Evolutionary conservation across 2,113 vertebrate genomes (phyloP).

Genomic region (Oplegnathus fasciatus): DNA sequence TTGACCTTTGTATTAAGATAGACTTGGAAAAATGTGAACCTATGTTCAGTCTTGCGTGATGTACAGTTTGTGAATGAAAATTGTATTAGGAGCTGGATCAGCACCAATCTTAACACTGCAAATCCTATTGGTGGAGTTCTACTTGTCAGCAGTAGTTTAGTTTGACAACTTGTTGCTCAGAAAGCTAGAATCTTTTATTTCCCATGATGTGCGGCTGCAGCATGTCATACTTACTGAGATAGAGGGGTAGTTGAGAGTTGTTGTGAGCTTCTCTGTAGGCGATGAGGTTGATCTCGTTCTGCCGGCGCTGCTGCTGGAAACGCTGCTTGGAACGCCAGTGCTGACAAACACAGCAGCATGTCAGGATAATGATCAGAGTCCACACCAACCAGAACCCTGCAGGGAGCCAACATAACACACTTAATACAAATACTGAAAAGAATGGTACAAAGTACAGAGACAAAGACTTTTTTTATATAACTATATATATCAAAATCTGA

Average conservation of each 20-base stretch:
- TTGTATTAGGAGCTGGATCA: background rate
- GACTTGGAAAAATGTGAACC: too few species aligned
- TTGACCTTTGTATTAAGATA: too few species aligned
- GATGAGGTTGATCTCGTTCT: conserved; percentile 97
- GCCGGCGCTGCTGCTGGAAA: conserved; percentile 94
- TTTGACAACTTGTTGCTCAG: background rate
- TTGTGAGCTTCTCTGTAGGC: conserved; percentile 95
- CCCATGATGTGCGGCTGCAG: background rate
- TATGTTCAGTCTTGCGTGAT: background rate
- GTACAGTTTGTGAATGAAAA: background rate
- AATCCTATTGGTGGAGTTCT: background rate
- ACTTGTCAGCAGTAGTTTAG: background rate
- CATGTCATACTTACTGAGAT: conserved; percentile 86
- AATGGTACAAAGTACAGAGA: background rate
- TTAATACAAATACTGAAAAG: background rate
- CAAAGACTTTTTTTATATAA: too few species aligned
- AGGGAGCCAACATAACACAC: conserved; percentile 7
- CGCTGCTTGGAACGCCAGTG: conserved; percentile 95
- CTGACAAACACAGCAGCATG: conserved; percentile 94
- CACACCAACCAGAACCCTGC: conserved; percentile 99
- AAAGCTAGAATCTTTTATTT: background rate
- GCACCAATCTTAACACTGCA: background rate
- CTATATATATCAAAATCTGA: background rate
- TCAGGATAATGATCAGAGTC: conserved; percentile 94
- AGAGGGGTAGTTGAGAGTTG: conserved; percentile 92